These are phyloP conservation scores for Macaria notata DNA, from an alignment of 2,888 invertebrate genomes.

Conservation along the genomic window DNA sequence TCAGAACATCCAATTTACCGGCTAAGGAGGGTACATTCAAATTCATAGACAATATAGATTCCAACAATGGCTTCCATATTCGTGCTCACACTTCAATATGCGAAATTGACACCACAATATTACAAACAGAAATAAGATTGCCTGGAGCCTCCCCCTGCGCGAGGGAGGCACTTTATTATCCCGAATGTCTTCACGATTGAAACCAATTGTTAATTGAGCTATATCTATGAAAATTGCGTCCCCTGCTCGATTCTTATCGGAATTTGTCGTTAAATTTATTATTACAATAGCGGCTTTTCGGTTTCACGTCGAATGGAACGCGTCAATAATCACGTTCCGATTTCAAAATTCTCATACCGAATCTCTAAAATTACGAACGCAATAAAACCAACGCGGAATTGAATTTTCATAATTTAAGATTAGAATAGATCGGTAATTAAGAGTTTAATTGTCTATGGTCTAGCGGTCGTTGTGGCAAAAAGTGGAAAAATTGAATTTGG, in stretches of 20 bases:
- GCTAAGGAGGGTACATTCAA: conserved; percentile 53
- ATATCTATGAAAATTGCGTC: conserved; percentile 80
- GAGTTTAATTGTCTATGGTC: conserved; percentile 26
- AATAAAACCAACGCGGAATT: conserved; percentile 22
- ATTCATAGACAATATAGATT: conserved; percentile 69
- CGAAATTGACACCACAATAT: conserved; percentile 82
- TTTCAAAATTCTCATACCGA: conserved; percentile 47
- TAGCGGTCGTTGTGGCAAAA: conserved; percentile 20
- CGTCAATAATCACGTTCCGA: conserved; percentile 51
- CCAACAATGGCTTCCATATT: conserved; percentile 66
- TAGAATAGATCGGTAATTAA: conserved; percentile 31
- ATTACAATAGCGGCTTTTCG: conserved; percentile 60
- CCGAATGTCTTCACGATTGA: conserved; percentile 80
- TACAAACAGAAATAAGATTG: conserved; percentile 81
- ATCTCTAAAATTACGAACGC: conserved; percentile 29
- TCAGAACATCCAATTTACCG: conserved; percentile 48
- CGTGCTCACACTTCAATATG: conserved; percentile 77
- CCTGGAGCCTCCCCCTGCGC: conserved; percentile 57
- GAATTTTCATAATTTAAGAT: conserved; percentile 35
- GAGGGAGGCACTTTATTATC: conserved; percentile 75
- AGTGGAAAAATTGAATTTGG: conserved; percentile 27
- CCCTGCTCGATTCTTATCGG: conserved; percentile 78
- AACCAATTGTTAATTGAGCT: conserved; percentile 82
- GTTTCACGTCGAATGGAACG: conserved; percentile 59
- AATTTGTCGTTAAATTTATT: conserved; percentile 77